phyloP scores from a whole-genome alignment of 1,140 invertebrate genomes.

The Trichomalopsis sarcophagae region DNA sequence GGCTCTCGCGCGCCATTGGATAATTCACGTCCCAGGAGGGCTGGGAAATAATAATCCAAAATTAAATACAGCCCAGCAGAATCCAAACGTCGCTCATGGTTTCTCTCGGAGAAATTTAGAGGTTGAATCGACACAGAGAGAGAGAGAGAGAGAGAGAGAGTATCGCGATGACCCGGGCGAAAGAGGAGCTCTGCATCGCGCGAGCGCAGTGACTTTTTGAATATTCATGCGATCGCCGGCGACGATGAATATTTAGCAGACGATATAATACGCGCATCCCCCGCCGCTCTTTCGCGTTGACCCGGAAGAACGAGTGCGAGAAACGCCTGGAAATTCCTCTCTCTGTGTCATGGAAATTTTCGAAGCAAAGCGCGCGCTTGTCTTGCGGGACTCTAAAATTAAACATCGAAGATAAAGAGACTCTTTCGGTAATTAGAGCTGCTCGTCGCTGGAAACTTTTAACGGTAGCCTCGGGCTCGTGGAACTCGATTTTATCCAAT shows the following conservation, averaged over 20 bases:
- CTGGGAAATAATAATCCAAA: background rate
- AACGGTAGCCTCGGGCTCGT: background rate
- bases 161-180: background rate
- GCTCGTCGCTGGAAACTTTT: too few relatives aligned
- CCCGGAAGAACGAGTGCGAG: conserved; percentile 27
- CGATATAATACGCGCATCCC: conserved; percentile 25
- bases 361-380: background rate
- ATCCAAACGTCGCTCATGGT: background rate
- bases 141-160: background rate
- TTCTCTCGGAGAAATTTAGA: background rate
- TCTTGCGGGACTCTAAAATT: background rate
- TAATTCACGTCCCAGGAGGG: background rate
- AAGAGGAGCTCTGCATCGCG: background rate
- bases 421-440: too few relatives aligned
- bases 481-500: conserved; percentile 3
- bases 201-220: conserved; percentile 8
- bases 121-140: background rate
- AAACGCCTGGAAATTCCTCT: background rate
- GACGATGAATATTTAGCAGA: conserved; percentile 47
- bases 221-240: conserved; percentile 43
- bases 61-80: background rate
- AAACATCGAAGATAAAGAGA: too few relatives aligned
- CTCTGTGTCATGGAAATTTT: conserved; percentile 3
- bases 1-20: background rate
- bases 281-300: conserved; percentile 6